A percentile compares a stretch with the other conserved stretches of the same genome.
These are phyloP conservation scores for Lordiphosa clarofinis DNA, from an alignment of 1,140 invertebrate genomes.

Conservation along the genomic window DNA sequence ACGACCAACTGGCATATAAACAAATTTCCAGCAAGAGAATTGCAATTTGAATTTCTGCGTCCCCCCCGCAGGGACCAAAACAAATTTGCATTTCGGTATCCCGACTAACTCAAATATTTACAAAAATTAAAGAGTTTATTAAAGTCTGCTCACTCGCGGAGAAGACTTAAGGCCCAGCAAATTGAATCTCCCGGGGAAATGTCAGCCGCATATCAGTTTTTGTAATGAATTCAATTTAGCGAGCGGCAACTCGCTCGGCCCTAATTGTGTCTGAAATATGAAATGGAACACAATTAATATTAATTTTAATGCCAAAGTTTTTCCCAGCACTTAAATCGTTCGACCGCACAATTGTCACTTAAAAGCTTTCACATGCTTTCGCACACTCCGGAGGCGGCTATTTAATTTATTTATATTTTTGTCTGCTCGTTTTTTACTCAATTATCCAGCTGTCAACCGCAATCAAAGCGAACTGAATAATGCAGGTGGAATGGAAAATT, in stretches of 20 bases:
- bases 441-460: constrained; percentile 41
- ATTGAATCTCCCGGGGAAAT: constrained; percentile 56
- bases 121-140: constrained; percentile 39
- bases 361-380: constrained; percentile 70
- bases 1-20: constrained; percentile 49
- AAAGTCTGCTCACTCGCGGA: neutral
- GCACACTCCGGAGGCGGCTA: neutral
- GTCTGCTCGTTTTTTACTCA: constrained; percentile 24
- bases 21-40: constrained; percentile 25
- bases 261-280: constrained; percentile 36
- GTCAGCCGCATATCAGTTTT: constrained; percentile 42
- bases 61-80: neutral
- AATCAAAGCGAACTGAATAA: constrained; percentile 6
- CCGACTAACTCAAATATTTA: constrained; percentile 41
- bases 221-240: constrained; percentile 70
- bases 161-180: constrained; percentile 16
- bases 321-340: constrained; percentile 27
- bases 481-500: neutral
- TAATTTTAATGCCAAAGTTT: constrained; percentile 70
- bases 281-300: constrained; percentile 68
- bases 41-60: constrained; percentile 52
- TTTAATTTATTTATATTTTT: constrained; percentile 30
- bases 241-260: constrained; percentile 15
- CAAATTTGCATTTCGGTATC: constrained; percentile 45
- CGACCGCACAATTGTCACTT: constrained; percentile 68